Percentiles rank a stretch among this genome's conserved stretches.
phyloP scores from a whole-genome alignment of 2,888 invertebrate species.

The Fabriciana adippe region DNA sequence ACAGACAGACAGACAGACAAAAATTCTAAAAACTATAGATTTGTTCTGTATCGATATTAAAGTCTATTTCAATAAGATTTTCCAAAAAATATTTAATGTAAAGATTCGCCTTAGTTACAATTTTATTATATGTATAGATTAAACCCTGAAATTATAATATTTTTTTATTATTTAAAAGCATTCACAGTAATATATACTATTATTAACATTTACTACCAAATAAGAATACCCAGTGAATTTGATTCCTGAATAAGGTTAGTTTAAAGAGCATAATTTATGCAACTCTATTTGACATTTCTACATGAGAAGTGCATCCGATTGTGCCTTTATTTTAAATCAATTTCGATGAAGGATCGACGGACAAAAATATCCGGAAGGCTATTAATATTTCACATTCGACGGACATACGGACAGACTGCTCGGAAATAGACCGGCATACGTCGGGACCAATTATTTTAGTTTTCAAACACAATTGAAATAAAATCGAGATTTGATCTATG shows the following conservation, averaged over 20 bases:
- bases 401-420: slow-evolving; percentile 41
- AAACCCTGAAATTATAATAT: too few relatives aligned
- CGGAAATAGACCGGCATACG: slow-evolving; percentile 48
- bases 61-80: too few relatives aligned
- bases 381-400: slow-evolving; percentile 58
- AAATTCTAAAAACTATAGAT: too few relatives aligned
- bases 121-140: too few relatives aligned
- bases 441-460: slow-evolving; percentile 22
- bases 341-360: slow-evolving; percentile 33
- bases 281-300: slow-evolving; percentile 1
- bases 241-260: neutral
- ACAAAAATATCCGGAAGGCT: slow-evolving; percentile 49
- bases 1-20: too few relatives aligned
- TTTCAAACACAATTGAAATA: slow-evolving; percentile 10
- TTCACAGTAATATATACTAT: too few relatives aligned
- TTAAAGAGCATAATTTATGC: slow-evolving; percentile 9
- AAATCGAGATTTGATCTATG: slow-evolving; percentile 1
- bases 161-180: too few relatives aligned
- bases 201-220: too few relatives aligned
- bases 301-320: slow-evolving; percentile 23
- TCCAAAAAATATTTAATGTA: too few relatives aligned
- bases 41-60: too few relatives aligned
- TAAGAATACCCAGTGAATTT: too few relatives aligned
- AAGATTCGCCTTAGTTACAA: too few relatives aligned
- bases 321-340: slow-evolving; percentile 30